A percentile compares a stretch with the other conserved stretches of the same genome.
phyloP scores from a whole-genome alignment of 2,113 vertebrate genomes.

The Grammomys surdaster region DNA sequence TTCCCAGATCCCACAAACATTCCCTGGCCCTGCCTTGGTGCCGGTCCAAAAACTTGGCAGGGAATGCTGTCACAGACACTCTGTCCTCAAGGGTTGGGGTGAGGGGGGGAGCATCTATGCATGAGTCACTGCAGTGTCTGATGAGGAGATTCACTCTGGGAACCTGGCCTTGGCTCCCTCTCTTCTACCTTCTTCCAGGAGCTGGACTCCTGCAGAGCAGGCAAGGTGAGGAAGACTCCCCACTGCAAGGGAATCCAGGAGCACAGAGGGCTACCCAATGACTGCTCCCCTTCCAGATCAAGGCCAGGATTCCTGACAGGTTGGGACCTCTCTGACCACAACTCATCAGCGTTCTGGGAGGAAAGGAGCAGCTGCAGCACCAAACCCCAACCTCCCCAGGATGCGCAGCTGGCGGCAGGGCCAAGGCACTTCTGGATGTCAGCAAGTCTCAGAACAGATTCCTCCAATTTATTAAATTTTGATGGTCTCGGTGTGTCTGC shows the following conservation, averaged over 20 bases:
- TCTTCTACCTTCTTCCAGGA: neutral
- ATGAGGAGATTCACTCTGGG: neutral
- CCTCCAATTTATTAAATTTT: conserved; percentile 43
- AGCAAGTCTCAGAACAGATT: conserved; percentile 29
- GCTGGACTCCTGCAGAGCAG: neutral
- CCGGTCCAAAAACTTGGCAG: neutral
- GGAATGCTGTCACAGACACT: neutral
- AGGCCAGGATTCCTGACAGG: neutral
- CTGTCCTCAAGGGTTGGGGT: neutral
- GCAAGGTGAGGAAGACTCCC: neutral
- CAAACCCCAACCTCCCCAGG: neutral
- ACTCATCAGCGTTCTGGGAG: neutral
- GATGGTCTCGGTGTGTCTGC: conserved; percentile 39
- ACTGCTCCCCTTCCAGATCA: neutral
- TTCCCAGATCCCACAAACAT: neutral
- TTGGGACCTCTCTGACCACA: neutral
- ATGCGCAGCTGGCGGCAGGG: neutral
- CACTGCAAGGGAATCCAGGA: neutral
- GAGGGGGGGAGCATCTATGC: neutral
- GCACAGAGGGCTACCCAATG: neutral
- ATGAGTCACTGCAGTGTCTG: neutral
- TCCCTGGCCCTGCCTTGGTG: neutral
- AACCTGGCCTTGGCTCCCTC: neutral
- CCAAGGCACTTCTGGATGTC: neutral
- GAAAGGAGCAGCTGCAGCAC: neutral